Percentiles rank a stretch among this genome's conserved stretches.
Evolutionary conservation across 2,888 invertebrate species (phyloP).

Genomic region (Eupithecia vulgata): DNA sequence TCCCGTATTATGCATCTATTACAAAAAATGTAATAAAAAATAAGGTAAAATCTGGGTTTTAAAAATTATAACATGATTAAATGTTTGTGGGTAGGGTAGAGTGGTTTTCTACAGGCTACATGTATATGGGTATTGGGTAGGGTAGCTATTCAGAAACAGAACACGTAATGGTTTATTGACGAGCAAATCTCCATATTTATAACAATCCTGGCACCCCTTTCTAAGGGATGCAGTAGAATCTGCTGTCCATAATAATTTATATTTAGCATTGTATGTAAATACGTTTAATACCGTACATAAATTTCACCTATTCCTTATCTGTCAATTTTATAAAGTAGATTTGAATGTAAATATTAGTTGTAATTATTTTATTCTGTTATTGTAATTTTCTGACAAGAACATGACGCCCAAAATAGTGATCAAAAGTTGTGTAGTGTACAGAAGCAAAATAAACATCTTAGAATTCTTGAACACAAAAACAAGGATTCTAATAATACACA

Average conservation of each 20-base stretch:
- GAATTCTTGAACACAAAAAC: background rate
- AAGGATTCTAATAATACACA: constrained; percentile 3
- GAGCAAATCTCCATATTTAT: background rate
- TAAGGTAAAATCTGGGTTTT: background rate
- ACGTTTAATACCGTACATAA: background rate
- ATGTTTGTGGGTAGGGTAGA: background rate
- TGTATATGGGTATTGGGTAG: background rate
- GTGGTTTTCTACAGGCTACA: background rate
- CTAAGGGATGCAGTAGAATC: background rate
- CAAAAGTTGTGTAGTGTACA: background rate
- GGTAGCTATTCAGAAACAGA: background rate
- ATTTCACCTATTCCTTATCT: no score
- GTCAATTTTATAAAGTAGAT: no score
- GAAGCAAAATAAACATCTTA: background rate
- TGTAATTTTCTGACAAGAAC: no score
- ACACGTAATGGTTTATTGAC: background rate
- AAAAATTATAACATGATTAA: background rate
- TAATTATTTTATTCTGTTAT: no score
- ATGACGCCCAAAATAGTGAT: no score
- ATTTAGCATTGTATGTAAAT: background rate
- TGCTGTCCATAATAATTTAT: background rate
- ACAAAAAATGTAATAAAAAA: background rate
- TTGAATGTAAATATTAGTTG: no score
- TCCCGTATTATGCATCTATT: background rate
- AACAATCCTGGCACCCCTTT: background rate